These are phyloP conservation scores for Aethes cnicana DNA, from an alignment of 2,888 invertebrate species.

Conservation along the genomic window DNA sequence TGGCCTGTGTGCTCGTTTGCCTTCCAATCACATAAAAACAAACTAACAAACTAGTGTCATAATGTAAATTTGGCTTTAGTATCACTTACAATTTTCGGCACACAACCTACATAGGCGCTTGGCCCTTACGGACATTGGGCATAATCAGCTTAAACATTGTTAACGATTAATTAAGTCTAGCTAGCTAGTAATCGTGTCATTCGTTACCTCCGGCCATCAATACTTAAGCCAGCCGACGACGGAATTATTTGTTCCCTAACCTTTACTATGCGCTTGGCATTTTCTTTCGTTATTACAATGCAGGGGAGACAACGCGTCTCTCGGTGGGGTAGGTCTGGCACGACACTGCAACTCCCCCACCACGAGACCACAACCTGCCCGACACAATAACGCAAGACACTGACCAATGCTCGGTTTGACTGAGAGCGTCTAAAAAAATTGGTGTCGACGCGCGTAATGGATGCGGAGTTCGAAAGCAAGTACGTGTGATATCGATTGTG, in stretches of 20 bases:
- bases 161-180: background rate
- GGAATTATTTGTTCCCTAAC: constrained; percentile 32
- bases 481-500: constrained; percentile 8
- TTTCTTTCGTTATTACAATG: constrained; percentile 48
- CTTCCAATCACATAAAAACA: too few relatives aligned
- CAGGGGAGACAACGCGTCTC: constrained; percentile 56
- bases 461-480: constrained; percentile 9
- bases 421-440: fast-evolving
- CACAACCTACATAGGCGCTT: too few relatives aligned
- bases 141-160: too few relatives aligned
- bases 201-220: too few relatives aligned
- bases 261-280: constrained; percentile 33
- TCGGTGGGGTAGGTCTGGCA: constrained; percentile 73
- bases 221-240: constrained; percentile 4
- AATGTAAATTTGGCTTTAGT: too few relatives aligned
- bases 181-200: too few relatives aligned
- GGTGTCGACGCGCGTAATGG: constrained; percentile 39
- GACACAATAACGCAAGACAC: background rate
- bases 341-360: constrained; percentile 50
- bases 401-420: constrained; percentile 42
- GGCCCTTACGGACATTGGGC: too few relatives aligned
- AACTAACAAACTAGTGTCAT: too few relatives aligned
- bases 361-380: constrained; percentile 34
- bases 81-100: too few relatives aligned
- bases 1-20: too few relatives aligned